Percentiles rank a stretch among this genome's conserved stretches.
Conservation (phyloP, 2,113 vertebrate genomes). For the Oxygymnocypris stewartii region DNA sequence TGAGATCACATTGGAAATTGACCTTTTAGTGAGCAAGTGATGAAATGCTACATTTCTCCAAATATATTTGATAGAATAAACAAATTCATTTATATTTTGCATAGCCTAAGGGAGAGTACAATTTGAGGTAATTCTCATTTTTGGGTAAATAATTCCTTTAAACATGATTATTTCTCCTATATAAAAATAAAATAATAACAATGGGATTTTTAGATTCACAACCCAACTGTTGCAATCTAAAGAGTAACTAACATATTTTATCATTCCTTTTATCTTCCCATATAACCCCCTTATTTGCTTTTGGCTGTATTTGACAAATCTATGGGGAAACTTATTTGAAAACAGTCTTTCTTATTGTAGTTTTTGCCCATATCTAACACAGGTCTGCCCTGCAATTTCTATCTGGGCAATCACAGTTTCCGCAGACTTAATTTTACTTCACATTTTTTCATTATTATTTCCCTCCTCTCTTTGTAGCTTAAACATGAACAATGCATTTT, state of each 20-base stretch:
- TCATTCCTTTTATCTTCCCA: background rate
- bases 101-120: no score
- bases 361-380: background rate
- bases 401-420: background rate
- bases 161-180: no score
- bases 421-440: background rate
- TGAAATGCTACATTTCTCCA: background rate
- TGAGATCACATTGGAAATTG: no score
- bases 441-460: background rate
- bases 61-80: background rate
- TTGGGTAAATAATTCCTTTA: background rate
- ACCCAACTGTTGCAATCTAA: background rate
- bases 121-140: no score
- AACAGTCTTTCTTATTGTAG: background rate
- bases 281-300: background rate
- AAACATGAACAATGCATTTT: conserved; percentile 19
- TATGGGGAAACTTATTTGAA: background rate
- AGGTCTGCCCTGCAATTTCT: background rate
- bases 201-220: background rate
- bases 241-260: background rate
- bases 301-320: background rate
- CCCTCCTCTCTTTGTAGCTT: background rate
- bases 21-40: background rate
- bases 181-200: background rate
- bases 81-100: background rate